phyloP scores from a whole-genome alignment of 2,113 vertebrate genomes.

The Nyctibius bracteatus region DNA sequence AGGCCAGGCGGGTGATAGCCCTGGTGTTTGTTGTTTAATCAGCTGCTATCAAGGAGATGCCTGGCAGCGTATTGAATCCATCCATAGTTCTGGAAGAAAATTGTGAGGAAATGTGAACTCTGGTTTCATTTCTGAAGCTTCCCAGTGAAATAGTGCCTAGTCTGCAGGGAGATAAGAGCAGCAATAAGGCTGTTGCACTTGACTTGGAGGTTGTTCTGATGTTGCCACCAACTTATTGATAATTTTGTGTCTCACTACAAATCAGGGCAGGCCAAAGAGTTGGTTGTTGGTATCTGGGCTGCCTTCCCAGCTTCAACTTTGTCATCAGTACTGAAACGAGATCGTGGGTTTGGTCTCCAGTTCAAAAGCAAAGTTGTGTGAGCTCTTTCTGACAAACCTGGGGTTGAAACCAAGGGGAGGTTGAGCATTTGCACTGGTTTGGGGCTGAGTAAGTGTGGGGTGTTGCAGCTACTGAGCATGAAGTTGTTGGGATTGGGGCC shows the following conservation, averaged over 20 bases:
- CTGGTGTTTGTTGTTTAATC: not conserved
- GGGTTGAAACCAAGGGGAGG: fast-evolving
- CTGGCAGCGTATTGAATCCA: not conserved
- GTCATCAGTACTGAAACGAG: not conserved
- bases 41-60: not conserved
- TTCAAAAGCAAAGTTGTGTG: not conserved
- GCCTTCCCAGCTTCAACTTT: not conserved
- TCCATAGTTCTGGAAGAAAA: not conserved
- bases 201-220: conserved; percentile 31
- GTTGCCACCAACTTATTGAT: conserved; percentile 35
- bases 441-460: not conserved
- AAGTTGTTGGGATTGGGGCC: not conserved
- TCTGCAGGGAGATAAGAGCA: conserved; percentile 11
- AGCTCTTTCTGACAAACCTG: not conserved
- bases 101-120: not conserved
- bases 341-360: not conserved
- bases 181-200: not conserved
- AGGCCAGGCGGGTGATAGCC: fast-evolving
- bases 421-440: fast-evolving
- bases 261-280: not conserved
- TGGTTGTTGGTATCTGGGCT: not conserved
- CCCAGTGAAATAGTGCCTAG: not conserved
- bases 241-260: not conserved
- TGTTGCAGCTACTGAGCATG: not conserved
- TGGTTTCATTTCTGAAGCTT: not conserved